Evolutionary conservation across 2,113 vertebrate species (phyloP).

Genomic region (Sapajus apella): DNA sequence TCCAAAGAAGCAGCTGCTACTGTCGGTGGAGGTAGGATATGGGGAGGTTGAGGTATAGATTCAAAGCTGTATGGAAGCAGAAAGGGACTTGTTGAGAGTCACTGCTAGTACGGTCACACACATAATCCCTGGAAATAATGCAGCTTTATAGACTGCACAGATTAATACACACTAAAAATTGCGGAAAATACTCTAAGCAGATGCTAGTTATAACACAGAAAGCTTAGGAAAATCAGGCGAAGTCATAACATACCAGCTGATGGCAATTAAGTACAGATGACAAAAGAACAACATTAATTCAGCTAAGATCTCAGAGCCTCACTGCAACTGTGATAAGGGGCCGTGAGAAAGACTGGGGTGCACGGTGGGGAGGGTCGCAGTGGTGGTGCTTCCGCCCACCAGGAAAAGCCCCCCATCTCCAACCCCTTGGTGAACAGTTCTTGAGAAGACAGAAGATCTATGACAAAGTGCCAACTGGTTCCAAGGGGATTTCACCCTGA

Average conservation of each 20-base stretch:
- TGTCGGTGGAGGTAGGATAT: neutral
- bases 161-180: neutral
- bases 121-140: neutral
- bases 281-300: neutral
- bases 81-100: neutral
- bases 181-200: neutral
- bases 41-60: neutral
- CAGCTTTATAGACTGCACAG: neutral
- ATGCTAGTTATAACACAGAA: slow-evolving; percentile 11
- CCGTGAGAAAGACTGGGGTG: rapidly evolving
- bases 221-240: slow-evolving; percentile 4
- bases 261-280: neutral
- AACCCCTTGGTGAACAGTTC: neutral
- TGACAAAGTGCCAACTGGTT: neutral
- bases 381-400: too few species aligned
- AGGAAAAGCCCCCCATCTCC: neutral
- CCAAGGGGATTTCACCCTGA: neutral
- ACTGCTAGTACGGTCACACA: neutral
- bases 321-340: neutral
- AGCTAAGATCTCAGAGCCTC: neutral
- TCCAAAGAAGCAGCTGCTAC: neutral
- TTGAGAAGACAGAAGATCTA: neutral
- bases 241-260: neutral
- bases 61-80: neutral
- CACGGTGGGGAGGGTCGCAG: rapidly evolving